Base-by-base conservation (phyloP, 2,888 invertebrate species). In the Periphyllus acericola region DNA sequence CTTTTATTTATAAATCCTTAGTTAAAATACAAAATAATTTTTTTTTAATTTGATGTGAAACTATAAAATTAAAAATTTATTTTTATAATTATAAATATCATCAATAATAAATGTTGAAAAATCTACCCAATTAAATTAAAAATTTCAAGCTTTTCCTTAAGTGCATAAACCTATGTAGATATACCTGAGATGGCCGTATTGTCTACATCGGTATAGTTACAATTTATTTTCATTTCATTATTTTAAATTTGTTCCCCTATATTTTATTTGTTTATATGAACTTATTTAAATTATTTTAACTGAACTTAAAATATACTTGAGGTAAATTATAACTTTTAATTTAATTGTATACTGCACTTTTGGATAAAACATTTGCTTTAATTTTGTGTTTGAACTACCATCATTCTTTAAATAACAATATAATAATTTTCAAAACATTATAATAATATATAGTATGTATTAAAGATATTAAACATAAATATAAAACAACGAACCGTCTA, bases 281-380 rank as follows among this genome's bases (percentile, higher is more conserved):
- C 29, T 76, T 76, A 76, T 76, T 76, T 46, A 76, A 46, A 76
- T 76, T 46, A 46, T 76, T 76, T 46, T 40, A 76, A 46, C 76
- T 46, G 29, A 46, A 76, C 46, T 46, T 76, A 46, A 76, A 76
- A 46, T 76, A 46, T 29, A 76, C 29, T 76, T 29, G 29, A 29
- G 46, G 40, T 76, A 46, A 76, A 76, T 76, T 76, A 29, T 76
- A 76, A 46, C 19, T 46, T 74, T 74, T 14, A 74, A 74, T 76
- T 76, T 29, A 76, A 76, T 60, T 46, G 46, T n/a, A 29, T 25
- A 8, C 19, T 19, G 46, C n/a, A 76, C 29, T 60, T 76, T 76
- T n/a, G 29, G 9, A 76, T 76, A 46, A 46, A 76, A 46, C 46
- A 76, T 76, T 40, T 40, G 40, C 40, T 75, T 75, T 40, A 75